A percentile compares a stretch with the other conserved stretches of the same genome.
These are phyloP conservation scores for Paragorgia papillata DNA, from an alignment of 92 coral and sea anemone species.

Conservation along the genomic window DNA sequence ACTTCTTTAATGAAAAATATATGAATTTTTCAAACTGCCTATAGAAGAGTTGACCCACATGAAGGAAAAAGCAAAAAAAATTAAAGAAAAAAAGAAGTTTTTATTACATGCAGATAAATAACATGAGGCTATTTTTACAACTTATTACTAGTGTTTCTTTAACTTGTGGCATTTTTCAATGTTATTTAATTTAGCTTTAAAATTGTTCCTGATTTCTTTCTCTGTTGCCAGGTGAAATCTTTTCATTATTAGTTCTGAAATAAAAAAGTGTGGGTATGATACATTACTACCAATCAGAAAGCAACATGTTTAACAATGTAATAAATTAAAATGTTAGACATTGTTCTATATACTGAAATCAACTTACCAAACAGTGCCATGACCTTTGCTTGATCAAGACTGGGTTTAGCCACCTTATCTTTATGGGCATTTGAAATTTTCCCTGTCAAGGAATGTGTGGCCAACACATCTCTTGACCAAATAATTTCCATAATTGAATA, in stretches of 20 bases:
- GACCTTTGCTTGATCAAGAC: constrained; percentile 7
- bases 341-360: background rate
- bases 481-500: constrained; percentile 20
- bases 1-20: too few relatives aligned
- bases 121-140: too few relatives aligned
- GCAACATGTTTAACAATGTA: background rate
- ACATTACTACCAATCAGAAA: background rate
- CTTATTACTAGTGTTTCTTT: too few relatives aligned
- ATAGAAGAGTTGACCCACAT: too few relatives aligned
- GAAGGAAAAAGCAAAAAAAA: too few relatives aligned
- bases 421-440: too few relatives aligned
- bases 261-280: background rate
- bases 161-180: too few relatives aligned
- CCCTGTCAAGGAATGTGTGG: too few relatives aligned
- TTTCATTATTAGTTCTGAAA: background rate
- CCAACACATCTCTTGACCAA: constrained; percentile 39
- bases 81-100: too few relatives aligned
- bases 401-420: constrained; percentile 8
- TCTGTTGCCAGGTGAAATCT: background rate
- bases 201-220: background rate
- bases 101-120: too few relatives aligned
- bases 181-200: background rate
- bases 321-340: too few relatives aligned
- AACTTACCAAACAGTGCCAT: background rate
- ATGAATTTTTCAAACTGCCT: too few relatives aligned